Evolutionary conservation across 1,140 invertebrate species (phyloP).

Genomic region (Whitmania pigra): DNA sequence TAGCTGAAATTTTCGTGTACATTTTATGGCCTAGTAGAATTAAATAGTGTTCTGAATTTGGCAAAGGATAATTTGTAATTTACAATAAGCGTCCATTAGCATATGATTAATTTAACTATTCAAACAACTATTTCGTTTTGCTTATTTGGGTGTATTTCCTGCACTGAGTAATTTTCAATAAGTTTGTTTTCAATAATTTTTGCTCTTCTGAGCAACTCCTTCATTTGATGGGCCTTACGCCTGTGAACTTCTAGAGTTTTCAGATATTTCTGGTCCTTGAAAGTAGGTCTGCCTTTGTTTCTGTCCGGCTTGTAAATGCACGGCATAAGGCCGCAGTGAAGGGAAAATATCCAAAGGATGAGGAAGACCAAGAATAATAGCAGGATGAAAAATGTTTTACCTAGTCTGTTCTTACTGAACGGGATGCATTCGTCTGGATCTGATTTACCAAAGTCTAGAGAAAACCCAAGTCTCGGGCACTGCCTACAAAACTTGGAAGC

Average conservation of each 20-base stretch:
- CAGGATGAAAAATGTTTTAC: background rate
- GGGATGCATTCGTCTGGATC: slow-evolving; percentile 10
- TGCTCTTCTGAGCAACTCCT: background rate
- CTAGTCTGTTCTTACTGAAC: background rate
- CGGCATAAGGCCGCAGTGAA: slow-evolving; percentile 1
- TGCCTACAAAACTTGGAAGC: background rate
- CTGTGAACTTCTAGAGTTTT: background rate
- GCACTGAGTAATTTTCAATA: background rate
- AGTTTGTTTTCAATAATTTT: background rate
- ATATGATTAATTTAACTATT: no score
- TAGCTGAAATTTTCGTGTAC: no score
- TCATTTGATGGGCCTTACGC: background rate
- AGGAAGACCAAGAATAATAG: background rate
- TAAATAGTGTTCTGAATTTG: no score
- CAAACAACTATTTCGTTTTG: background rate
- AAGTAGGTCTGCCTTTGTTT: background rate
- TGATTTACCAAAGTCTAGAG: background rate
- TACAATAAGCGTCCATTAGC: no score
- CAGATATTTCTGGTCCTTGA: background rate
- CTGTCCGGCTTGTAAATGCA: background rate
- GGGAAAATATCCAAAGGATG: slow-evolving; percentile 1
- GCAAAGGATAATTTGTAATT: no score
- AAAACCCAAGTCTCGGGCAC: background rate
- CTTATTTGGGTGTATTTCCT: background rate
- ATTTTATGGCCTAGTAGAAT: no score